Conservation (phyloP, 2,888 invertebrate genomes). For the Orthosia gothica region DNA sequence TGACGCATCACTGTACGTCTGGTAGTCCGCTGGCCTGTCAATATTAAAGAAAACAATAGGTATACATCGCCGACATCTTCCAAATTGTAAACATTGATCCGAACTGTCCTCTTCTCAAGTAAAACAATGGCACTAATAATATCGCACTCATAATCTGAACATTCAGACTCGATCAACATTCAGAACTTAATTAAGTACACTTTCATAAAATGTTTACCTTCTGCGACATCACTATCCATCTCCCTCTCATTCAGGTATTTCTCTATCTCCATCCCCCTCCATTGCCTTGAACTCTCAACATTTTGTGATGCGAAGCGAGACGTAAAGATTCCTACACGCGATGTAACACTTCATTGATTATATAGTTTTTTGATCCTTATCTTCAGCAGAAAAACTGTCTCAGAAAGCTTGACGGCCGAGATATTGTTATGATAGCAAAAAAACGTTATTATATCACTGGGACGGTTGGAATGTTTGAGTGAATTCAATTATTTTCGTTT, state of each 20-base stretch:
- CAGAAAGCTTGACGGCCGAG: slow-evolving; percentile 62
- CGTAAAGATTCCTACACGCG: slow-evolving; percentile 65
- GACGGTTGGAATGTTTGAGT: slow-evolving; percentile 16
- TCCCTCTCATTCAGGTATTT: slow-evolving; percentile 15
- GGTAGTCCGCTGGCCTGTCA: too few species aligned
- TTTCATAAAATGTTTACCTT: slow-evolving; percentile 69
- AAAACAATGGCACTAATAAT: slow-evolving; percentile 30
- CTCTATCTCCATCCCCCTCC: slow-evolving; percentile 18
- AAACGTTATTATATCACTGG: slow-evolving; percentile 54
- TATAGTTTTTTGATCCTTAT: slow-evolving; percentile 65
- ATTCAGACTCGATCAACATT: slow-evolving; percentile 55
- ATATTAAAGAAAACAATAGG: too few species aligned
- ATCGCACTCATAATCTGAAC: slow-evolving; percentile 54
- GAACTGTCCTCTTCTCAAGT: neutral
- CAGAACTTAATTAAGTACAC: slow-evolving; percentile 67
- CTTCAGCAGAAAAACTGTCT: slow-evolving; percentile 62
- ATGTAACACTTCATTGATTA: slow-evolving; percentile 63
- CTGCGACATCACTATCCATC: slow-evolving; percentile 40
- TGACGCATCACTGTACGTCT: too few species aligned
- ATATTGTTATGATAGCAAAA: slow-evolving; percentile 53
- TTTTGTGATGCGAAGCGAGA: slow-evolving; percentile 64
- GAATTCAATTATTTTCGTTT: slow-evolving; percentile 47
- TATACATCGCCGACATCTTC: slow-evolving; percentile 2
- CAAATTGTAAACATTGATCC: slow-evolving; percentile 17
- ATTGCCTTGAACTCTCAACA: slow-evolving; percentile 68